Conservation (phyloP, 1,140 invertebrate genomes). For the Leptopilina clavipes region DNA sequence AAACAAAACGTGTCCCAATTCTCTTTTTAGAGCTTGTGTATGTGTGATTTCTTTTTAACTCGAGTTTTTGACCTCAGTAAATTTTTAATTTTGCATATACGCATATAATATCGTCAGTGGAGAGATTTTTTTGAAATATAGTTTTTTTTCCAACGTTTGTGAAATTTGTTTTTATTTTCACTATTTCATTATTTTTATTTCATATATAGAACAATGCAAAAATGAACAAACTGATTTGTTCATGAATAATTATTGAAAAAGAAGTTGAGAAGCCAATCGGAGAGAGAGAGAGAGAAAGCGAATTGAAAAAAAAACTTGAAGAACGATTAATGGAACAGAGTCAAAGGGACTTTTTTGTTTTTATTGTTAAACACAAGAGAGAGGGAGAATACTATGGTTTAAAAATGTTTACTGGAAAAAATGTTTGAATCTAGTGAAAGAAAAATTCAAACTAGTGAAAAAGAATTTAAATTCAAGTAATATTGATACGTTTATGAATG, state of each 20-base stretch:
- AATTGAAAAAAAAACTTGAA: neutral
- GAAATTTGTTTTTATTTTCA: neutral
- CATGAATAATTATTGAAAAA: neutral
- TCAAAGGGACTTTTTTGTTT: neutral
- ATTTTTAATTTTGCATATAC: conserved; percentile 1
- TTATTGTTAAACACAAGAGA: neutral
- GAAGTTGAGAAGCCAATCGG: neutral
- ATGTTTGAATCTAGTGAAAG: too few relatives aligned
- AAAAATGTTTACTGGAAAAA: too few relatives aligned
- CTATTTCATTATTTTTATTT: too few relatives aligned
- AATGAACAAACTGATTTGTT: neutral
- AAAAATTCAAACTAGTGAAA: too few relatives aligned
- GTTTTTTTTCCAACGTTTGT: neutral
- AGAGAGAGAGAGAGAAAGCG: neutral
- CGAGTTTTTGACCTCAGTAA: neutral
- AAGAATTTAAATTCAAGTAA: too few relatives aligned
- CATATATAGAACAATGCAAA: neutral
- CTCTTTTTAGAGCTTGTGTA: neutral
- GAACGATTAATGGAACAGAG: neutral
- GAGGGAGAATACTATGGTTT: neutral
- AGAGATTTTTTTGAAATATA: too few relatives aligned
- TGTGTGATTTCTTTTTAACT: neutral
- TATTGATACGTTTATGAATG: too few relatives aligned
- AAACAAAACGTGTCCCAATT: neutral
- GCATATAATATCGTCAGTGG: neutral